These are phyloP conservation scores for Paramormyrops hopkinsi DNA, from an alignment of 2,797 vertebrate species.

Conservation along the genomic window DNA sequence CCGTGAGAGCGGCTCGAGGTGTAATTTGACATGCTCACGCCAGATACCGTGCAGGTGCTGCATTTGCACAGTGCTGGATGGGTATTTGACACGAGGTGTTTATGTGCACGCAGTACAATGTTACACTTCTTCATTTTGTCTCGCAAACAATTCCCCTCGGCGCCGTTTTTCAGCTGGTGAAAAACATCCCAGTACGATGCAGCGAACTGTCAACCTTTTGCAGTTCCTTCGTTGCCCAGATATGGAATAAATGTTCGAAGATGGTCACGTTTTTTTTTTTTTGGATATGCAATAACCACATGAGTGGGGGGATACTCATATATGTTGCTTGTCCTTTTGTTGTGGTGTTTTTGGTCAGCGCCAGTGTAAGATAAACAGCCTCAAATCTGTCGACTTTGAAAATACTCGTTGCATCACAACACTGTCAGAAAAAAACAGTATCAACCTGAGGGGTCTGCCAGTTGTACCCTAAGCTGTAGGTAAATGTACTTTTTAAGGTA, in stretches of 20 bases:
- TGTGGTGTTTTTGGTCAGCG: background rate
- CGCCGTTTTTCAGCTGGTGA: background rate
- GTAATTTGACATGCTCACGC: background rate
- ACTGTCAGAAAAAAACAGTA: background rate
- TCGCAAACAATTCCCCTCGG: background rate
- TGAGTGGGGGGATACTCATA: background rate
- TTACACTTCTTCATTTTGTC: background rate
- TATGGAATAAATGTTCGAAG: background rate
- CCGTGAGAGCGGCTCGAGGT: background rate
- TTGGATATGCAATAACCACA: background rate
- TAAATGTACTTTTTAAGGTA: background rate
- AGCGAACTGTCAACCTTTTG: background rate
- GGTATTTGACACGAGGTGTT: background rate
- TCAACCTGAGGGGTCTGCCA: background rate
- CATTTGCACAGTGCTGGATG: background rate
- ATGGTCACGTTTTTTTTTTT: background rate
- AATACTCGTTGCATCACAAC: background rate
- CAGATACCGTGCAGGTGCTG: background rate
- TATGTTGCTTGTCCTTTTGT: background rate
- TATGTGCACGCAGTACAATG: background rate
- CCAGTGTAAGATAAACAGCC: background rate
- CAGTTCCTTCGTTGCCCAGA: background rate
- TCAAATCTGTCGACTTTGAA: background rate
- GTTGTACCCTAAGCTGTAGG: background rate
- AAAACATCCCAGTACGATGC: background rate